phyloP scores from a whole-genome alignment of 1,140 invertebrate species.

The Brachionus asplanchnoidis region DNA sequence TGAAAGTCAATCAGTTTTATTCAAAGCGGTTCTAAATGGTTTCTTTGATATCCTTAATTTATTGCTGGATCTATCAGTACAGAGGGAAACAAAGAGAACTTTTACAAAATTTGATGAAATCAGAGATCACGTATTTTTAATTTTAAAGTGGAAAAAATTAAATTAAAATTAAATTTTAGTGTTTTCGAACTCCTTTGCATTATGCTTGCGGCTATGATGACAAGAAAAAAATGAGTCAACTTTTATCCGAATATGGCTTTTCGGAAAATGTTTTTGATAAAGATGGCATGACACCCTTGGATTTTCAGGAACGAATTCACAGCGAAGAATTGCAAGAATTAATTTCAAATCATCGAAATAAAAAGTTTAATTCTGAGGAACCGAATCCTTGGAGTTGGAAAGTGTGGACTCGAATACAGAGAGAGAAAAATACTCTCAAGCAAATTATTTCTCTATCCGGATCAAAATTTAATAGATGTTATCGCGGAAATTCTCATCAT shows the following conservation, averaged over 20 bases:
- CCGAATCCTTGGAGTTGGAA: constrained; percentile 39
- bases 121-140: constrained; percentile 32
- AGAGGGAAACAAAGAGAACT: neutral
- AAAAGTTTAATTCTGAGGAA: neutral
- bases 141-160: neutral
- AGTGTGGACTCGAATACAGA: constrained; percentile 29
- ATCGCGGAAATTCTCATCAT: neutral
- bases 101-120: constrained; percentile 5
- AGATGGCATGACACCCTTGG: constrained; percentile 35
- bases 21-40: constrained; percentile 28
- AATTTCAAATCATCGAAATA: neutral
- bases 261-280: constrained; percentile 41
- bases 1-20: constrained; percentile 31
- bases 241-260: constrained; percentile 27
- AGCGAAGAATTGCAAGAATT: constrained; percentile 33
- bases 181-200: constrained; percentile 37
- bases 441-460: constrained; percentile 13
- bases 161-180: neutral
- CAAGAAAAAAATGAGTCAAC: constrained; percentile 12
- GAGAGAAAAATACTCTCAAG: constrained; percentile 14
- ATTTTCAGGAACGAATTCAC: constrained; percentile 32
- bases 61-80: neutral
- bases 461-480: neutral
- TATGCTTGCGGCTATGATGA: constrained; percentile 37
- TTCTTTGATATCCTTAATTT: constrained; percentile 18